Evolutionary conservation across 2,113 vertebrate species (phyloP), one percentile per base, ranked within the genome.

Genomic region (Falco punctatus): DNA sequence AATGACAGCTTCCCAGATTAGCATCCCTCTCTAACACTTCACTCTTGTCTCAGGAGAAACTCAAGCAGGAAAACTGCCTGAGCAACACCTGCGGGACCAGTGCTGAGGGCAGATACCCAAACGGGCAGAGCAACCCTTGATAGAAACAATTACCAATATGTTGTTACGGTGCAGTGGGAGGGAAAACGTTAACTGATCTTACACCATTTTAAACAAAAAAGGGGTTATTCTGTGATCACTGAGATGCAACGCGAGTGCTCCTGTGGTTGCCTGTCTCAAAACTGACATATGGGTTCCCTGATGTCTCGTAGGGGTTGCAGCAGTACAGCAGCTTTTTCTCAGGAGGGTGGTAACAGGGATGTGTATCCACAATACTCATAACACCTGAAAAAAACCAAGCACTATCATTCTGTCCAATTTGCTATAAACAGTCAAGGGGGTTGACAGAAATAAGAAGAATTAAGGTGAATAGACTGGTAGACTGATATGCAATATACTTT

Each of bases 161-260:
- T 22, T 1, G 1, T 55, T 74, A 22, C 21, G 28, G 4, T 20
- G 40, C 17, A 10, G 38, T 20, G 12, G 15, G 11, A 20, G 17
- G 2, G 3, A 21, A 10, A 20, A 13, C 15, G 30, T 40, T 18
- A 61, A 51, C 18, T 58, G 28, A 30, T 33, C 28, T 59, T 26
- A 77, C 81, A 55, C 2, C 2, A 10, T 48, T 73, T 72, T 33
- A 72, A 19, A 38, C 22, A 58, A 51, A 32, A 71, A 71, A 57
- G 26, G 3, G 12, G 5, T 26, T 70, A 16, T 23, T 85, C 46
- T 33, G 0, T 28, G 32, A 40, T 51, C 55, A 46, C 57, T 1
- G 1, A 55, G 73, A 58, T 2, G 2, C 3, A 6, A 40, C 15
- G 26, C 20, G 35, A 48, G 23, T 0, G 3, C 22, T 64, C 9